Evolutionary conservation across 2,888 invertebrate genomes (phyloP).

Genomic region (Synergus umbraculus): DNA sequence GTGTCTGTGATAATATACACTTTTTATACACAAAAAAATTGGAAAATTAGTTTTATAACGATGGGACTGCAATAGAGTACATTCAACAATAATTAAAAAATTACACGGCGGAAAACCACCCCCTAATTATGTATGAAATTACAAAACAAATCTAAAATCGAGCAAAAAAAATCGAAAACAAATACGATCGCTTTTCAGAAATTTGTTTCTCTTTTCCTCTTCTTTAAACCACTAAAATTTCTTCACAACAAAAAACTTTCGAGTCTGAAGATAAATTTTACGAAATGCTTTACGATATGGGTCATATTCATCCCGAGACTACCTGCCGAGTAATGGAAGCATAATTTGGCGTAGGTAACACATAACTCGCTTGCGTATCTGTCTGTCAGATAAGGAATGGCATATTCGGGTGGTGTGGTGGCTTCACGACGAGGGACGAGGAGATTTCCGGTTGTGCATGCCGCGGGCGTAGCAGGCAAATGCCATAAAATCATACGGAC

Average conservation of each 20-base stretch:
- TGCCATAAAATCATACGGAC: conserved; percentile 60
- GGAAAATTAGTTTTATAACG: no score
- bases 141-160: no score
- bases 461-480: conserved; percentile 41
- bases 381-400: conserved; percentile 64
- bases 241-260: not conserved
- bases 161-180: no score
- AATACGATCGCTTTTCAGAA: no score
- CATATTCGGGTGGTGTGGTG: conserved; percentile 52
- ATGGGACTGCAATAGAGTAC: no score
- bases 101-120: no score
- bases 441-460: conserved; percentile 43
- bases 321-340: conserved; percentile 43
- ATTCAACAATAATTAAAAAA: no score
- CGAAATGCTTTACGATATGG: conserved; percentile 46
- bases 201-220: not conserved
- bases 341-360: conserved; percentile 61
- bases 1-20: no score
- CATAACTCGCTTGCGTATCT: conserved; percentile 57
- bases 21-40: no score
- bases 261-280: not conserved
- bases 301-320: conserved; percentile 38
- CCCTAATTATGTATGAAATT: no score
- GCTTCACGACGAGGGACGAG: conserved; percentile 15
- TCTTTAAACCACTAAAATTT: not conserved